Evolutionary conservation across 2,797 vertebrate genomes (phyloP).

Genomic region (Rhabdomys pumilio): DNA sequence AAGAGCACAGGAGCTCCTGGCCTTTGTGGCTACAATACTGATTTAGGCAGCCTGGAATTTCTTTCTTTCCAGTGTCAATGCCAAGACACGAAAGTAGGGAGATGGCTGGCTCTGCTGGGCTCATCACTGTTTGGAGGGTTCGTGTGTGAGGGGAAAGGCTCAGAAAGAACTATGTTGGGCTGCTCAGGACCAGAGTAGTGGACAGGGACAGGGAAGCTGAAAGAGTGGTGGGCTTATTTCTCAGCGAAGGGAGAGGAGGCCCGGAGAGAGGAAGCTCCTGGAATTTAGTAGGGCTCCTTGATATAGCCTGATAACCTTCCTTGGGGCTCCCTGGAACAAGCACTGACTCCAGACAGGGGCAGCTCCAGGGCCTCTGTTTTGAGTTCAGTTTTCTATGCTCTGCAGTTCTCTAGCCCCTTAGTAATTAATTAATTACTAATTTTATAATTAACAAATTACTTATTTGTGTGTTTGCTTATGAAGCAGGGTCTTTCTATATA

Average conservation of each 20-base stretch:
- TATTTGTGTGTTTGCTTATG: background rate
- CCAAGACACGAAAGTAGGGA: background rate
- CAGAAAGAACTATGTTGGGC: background rate
- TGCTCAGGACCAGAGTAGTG: background rate
- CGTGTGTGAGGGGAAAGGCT: slow-evolving; percentile 13
- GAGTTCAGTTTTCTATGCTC: background rate
- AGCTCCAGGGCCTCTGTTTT: background rate
- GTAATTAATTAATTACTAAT: background rate
- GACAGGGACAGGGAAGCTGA: background rate
- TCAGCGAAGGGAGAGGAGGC: background rate
- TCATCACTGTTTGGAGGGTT: slow-evolving; percentile 32
- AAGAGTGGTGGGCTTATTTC: background rate
- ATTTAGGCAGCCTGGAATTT: background rate
- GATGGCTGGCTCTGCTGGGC: background rate
- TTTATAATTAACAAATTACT: background rate
- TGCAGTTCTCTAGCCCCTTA: background rate
- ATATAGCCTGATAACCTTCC: background rate
- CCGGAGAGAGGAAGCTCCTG: slow-evolving; percentile 14
- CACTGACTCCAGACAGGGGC: background rate
- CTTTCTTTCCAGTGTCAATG: slow-evolving; percentile 4
- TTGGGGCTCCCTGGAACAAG: background rate
- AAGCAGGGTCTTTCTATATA: background rate
- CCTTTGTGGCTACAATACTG: slow-evolving; percentile 6
- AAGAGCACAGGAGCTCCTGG: slow-evolving; percentile 68
- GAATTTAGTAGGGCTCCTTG: background rate